Evolutionary conservation across 2,888 invertebrate species (phyloP).

Genomic region (Pachydiplax longipennis): DNA sequence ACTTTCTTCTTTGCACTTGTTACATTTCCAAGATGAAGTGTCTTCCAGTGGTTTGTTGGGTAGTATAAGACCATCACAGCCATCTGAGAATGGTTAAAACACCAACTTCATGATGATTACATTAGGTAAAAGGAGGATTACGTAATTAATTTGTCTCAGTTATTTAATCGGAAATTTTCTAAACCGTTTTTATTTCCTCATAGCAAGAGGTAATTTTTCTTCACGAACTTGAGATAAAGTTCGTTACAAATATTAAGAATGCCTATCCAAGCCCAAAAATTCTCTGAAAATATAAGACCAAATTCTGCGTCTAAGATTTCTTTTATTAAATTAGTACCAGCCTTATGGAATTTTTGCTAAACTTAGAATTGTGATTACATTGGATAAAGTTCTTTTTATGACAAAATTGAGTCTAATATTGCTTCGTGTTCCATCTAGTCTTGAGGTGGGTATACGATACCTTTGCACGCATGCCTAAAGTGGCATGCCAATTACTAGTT

Average conservation of each 20-base stretch:
- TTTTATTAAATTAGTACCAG: not conserved
- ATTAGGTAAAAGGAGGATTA: not conserved
- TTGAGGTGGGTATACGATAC: too few species aligned
- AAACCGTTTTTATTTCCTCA: not conserved
- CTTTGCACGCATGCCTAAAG: too few species aligned
- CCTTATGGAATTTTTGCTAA: not conserved
- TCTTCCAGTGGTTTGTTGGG: constrained; percentile 69
- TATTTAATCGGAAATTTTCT: not conserved
- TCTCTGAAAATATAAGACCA: not conserved
- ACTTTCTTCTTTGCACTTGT: constrained; percentile 67
- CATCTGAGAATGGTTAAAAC: not conserved
- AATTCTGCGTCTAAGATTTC: not conserved
- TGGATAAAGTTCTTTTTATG: too few species aligned
- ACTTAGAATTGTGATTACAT: not conserved
- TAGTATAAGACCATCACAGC: constrained; percentile 57
- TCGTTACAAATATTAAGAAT: too few species aligned
- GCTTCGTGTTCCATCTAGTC: not conserved
- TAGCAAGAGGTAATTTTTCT: not conserved
- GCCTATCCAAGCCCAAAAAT: too few species aligned
- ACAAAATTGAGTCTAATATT: not conserved
- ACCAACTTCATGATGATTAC: not conserved
- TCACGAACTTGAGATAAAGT: not conserved
- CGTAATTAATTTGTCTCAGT: not conserved
- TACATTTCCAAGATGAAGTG: constrained; percentile 70
- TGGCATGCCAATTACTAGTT: too few species aligned